These are phyloP conservation scores for Microchirus variegatus DNA, from an alignment of 2,797 vertebrate species.

Conservation along the genomic window DNA sequence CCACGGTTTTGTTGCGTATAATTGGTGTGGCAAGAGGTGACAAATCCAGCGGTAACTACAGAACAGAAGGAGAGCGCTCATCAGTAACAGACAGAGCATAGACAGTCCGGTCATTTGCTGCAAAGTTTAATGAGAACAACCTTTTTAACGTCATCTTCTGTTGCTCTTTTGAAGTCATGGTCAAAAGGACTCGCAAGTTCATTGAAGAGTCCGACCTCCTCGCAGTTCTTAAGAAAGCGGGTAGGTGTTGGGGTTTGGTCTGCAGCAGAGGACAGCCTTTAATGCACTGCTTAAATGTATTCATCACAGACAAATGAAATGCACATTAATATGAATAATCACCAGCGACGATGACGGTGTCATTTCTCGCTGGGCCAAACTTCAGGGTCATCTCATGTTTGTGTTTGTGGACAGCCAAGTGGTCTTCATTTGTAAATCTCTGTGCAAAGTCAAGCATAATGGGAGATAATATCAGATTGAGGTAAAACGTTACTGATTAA, in stretches of 20 bases:
- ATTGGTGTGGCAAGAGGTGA: slow-evolving; percentile 96
- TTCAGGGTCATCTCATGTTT: slow-evolving; percentile 99
- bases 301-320: not conserved
- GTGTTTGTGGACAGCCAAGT: slow-evolving; percentile 99
- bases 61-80: not conserved
- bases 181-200: slow-evolving; percentile 98
- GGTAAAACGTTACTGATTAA: not conserved
- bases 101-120: not conserved
- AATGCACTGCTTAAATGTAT: not conserved
- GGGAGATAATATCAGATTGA: not conserved
- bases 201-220: slow-evolving; percentile 99
- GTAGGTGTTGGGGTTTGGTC: slow-evolving; percentile 99
- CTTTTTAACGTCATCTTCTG: slow-evolving; percentile 98
- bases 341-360: slow-evolving; percentile 98
- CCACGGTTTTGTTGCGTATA: slow-evolving; percentile 95
- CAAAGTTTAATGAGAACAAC: slow-evolving; percentile 62
- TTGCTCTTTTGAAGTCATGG: slow-evolving; percentile 98
- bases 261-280: slow-evolving; percentile 69
- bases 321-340: slow-evolving; percentile 59
- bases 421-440: slow-evolving; percentile 99
- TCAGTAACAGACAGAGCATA: not conserved
- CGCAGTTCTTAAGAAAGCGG: slow-evolving; percentile 98
- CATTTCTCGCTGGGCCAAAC: slow-evolving; percentile 98
- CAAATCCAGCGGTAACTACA: slow-evolving; percentile 95
- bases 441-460: slow-evolving; percentile 52